Conservation (phyloP, 2,797 vertebrate genomes). For the Gallinago solitaria region DNA sequence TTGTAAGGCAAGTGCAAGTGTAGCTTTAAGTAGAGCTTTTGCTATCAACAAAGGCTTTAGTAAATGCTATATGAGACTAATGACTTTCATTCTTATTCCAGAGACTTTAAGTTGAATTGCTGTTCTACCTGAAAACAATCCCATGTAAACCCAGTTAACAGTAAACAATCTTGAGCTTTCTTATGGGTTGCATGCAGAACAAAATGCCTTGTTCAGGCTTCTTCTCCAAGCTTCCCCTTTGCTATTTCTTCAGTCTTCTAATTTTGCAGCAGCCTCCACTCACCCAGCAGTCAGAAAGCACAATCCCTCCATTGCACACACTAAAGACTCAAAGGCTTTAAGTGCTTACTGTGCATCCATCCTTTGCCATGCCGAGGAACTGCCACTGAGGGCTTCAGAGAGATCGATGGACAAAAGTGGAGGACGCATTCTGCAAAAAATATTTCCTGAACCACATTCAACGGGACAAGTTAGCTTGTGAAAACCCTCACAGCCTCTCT, state of each 20-base stretch:
- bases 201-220: background rate
- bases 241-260: background rate
- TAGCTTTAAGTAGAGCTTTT: background rate
- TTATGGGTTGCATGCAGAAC: background rate
- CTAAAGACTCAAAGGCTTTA: background rate
- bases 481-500: background rate
- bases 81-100: background rate
- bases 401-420: background rate
- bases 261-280: background rate
- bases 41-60: background rate
- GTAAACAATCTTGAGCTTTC: background rate
- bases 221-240: background rate
- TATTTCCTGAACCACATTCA: background rate
- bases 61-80: background rate
- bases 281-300: background rate
- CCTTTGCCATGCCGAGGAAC: background rate
- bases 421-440: background rate
- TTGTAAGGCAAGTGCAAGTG: background rate
- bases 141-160: background rate
- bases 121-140: constrained; percentile 5
- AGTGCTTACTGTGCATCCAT: background rate
- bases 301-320: background rate
- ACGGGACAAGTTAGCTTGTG: background rate
- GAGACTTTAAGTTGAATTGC: background rate
- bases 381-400: background rate